Conservation (phyloP, 2,113 vertebrate species). For the Pholis gunnellus region DNA sequence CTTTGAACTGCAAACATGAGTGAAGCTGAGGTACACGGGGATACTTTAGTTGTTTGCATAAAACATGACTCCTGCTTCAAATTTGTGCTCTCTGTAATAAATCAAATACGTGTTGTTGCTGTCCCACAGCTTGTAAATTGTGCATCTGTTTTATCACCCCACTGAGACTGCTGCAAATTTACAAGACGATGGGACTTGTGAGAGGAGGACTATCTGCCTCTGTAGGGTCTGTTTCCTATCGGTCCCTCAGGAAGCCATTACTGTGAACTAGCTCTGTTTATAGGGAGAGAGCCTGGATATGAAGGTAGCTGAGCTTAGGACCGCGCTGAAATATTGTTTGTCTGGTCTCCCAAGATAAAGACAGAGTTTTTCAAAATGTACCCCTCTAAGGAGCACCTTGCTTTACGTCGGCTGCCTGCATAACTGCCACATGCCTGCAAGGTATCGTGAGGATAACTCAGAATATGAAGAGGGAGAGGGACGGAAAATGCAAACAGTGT, state of each 20-base stretch:
- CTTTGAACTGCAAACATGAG: constrained; percentile 39
- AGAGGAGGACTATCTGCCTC: constrained; percentile 53
- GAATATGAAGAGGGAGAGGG: neutral
- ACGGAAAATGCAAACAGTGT: neutral
- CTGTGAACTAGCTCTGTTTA: constrained; percentile 61
- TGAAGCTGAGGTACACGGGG: neutral
- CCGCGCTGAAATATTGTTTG: constrained; percentile 44
- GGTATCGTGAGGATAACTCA: neutral
- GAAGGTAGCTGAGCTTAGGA: constrained; percentile 19
- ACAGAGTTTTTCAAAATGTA: constrained; percentile 32
- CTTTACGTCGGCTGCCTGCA: constrained; percentile 28
- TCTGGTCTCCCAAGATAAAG: constrained; percentile 56
- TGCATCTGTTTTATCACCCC: constrained; percentile 71
- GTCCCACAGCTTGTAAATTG: constrained; percentile 65
- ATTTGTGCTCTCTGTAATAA: constrained; percentile 49
- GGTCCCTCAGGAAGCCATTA: constrained; percentile 75
- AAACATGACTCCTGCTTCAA: constrained; percentile 41
- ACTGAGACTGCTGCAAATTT: constrained; percentile 66
- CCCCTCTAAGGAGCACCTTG: constrained; percentile 28
- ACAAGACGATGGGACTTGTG: constrained; percentile 65
- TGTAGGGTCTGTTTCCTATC: constrained; percentile 58
- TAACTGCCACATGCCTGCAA: neutral
- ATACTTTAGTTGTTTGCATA: constrained; percentile 25
- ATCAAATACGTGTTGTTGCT: constrained; percentile 48
- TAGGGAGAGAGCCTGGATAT: constrained; percentile 28